Conservation (phyloP, 35 echinoderm and acorn worm genomes). For the Apostichopus californicus region DNA sequence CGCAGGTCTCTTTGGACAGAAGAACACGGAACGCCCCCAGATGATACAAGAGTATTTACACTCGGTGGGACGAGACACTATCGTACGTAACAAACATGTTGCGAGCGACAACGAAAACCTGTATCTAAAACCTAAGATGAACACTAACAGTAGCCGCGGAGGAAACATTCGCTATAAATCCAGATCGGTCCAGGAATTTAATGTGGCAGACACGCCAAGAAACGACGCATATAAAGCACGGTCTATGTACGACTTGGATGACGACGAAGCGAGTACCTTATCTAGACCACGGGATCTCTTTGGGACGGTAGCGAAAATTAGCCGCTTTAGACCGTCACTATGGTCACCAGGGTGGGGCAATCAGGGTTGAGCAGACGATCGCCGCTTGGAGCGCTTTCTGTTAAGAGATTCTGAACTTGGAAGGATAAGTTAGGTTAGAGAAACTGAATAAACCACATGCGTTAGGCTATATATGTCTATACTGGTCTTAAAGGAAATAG, state of each 20-base stretch:
- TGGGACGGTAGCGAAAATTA: constrained; percentile 41
- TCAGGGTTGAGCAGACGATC: too few species aligned
- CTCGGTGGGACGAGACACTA: constrained; percentile 39
- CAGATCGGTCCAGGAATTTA: constrained; percentile 43
- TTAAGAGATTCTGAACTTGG: too few species aligned
- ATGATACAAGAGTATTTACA: constrained; percentile 50
- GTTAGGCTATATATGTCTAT: too few species aligned
- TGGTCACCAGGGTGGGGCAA: too few species aligned
- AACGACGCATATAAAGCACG: not conserved
- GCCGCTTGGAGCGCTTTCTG: too few species aligned
- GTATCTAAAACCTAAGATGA: not conserved
- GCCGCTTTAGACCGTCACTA: not conserved
- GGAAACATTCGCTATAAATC: not conserved
- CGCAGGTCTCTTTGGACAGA: not conserved
- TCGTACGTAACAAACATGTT: constrained; percentile 17
- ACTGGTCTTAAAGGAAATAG: too few species aligned
- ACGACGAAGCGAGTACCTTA: constrained; percentile 1
- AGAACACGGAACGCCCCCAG: not conserved
- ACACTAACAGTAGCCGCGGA: not conserved
- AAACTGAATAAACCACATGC: too few species aligned
- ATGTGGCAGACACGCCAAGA: not conserved
- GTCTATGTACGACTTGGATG: constrained; percentile 42
- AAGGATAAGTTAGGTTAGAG: too few species aligned
- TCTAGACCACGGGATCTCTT: constrained; percentile 30
- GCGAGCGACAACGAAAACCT: not conserved